Conservation (phyloP, 1,140 invertebrate species). For the Bombus soroeensis region DNA sequence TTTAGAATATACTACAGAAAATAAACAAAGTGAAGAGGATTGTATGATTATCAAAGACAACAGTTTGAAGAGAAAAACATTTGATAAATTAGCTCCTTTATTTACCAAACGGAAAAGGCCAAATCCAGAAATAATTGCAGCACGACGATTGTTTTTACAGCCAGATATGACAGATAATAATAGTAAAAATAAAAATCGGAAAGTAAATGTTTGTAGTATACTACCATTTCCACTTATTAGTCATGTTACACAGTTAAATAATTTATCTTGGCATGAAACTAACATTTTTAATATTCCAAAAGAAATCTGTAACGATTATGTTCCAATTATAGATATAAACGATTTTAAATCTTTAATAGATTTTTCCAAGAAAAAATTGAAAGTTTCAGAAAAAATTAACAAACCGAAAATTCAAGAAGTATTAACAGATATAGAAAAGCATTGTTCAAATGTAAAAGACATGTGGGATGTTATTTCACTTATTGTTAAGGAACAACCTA, state of each 20-base stretch:
- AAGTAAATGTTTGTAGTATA: slow-evolving; percentile 16
- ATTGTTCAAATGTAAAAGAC: slow-evolving; percentile 60
- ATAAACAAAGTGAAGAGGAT: slow-evolving; percentile 13
- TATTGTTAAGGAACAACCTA: slow-evolving; percentile 46
- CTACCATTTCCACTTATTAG: slow-evolving; percentile 77
- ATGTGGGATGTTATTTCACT: slow-evolving; percentile 73
- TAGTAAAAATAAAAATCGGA: slow-evolving; percentile 48
- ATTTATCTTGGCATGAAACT: background rate
- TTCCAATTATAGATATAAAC: slow-evolving; percentile 31
- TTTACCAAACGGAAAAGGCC: slow-evolving; percentile 77
- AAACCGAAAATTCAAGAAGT: slow-evolving; percentile 54
- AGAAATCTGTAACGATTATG: slow-evolving; percentile 21
- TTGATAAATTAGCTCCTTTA: slow-evolving; percentile 79
- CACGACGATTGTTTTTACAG: slow-evolving; percentile 74
- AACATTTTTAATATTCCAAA: background rate
- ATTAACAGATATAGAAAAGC: slow-evolving; percentile 70
- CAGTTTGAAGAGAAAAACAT: slow-evolving; percentile 60
- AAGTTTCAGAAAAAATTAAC: slow-evolving; percentile 33
- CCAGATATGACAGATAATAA: slow-evolving; percentile 70
- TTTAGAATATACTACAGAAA: background rate
- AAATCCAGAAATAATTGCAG: slow-evolving; percentile 70
- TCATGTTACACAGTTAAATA: slow-evolving; percentile 74
- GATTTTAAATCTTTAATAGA: slow-evolving; percentile 53
- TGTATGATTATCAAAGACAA: slow-evolving; percentile 49
- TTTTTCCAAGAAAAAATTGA: background rate